Evolutionary conservation across 2,113 vertebrate species (phyloP).

Genomic region (Nicator chloris): DNA sequence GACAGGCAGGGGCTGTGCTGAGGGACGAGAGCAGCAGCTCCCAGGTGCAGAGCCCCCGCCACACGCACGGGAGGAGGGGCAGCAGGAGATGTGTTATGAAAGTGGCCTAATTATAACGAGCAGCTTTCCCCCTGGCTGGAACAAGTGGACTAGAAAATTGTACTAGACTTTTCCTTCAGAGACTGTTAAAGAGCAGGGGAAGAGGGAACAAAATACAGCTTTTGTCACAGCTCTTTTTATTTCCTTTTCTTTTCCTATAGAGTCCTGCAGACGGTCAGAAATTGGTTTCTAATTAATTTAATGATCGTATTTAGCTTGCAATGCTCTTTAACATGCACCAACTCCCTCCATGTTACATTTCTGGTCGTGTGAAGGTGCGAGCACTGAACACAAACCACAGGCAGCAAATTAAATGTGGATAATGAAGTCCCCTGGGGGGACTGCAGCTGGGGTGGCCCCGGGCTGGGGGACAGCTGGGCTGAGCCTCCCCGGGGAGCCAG

Average conservation of each 20-base stretch:
- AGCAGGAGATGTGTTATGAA: constrained; percentile 4
- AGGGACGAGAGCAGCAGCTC: rapidly evolving
- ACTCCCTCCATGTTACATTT: background rate
- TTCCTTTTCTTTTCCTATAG: background rate
- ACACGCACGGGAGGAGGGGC: background rate
- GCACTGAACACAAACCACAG: background rate
- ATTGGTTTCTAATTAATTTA: background rate
- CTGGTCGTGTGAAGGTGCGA: background rate
- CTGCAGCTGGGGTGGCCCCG: background rate
- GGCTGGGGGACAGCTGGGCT: background rate
- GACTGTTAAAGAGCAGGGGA: background rate
- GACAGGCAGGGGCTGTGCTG: rapidly evolving
- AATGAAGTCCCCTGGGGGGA: rapidly evolving
- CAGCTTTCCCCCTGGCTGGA: background rate
- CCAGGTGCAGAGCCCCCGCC: background rate
- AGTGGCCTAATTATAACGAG: background rate
- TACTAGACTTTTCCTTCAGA: background rate
- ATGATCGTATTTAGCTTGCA: background rate
- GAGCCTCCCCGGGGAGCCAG: background rate
- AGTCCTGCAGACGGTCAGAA: background rate
- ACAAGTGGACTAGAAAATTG: constrained; percentile 42
- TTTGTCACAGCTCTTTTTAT: background rate
- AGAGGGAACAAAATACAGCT: background rate
- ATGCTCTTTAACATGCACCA: background rate
- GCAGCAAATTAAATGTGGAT: background rate